Conservation (phyloP, 1,140 invertebrate genomes). For the Magallana gigas region DNA sequence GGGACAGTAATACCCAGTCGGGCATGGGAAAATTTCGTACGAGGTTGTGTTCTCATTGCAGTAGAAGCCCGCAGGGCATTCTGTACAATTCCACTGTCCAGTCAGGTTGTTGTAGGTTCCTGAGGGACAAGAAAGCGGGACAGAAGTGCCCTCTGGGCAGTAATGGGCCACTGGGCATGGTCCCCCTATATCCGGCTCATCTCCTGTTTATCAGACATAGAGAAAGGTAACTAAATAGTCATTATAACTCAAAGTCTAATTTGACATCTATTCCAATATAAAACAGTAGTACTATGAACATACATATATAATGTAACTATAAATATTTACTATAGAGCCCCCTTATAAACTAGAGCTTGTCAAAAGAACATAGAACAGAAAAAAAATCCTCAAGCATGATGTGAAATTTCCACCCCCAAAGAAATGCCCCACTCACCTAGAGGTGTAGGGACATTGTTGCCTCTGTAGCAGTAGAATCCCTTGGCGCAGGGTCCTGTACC, state of each 20-base stretch:
- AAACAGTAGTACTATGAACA: no score
- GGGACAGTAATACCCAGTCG: conserved; percentile 74
- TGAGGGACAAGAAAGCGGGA: conserved; percentile 70
- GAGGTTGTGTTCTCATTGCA: conserved; percentile 75
- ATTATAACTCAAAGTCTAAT: no score
- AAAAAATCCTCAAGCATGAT: no score
- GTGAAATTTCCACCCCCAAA: no score
- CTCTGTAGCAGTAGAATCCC: conserved; percentile 73
- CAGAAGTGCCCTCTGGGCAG: conserved; percentile 74
- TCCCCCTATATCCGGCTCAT: conserved; percentile 69
- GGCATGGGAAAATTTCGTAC: conserved; percentile 73
- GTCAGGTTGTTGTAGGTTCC: conserved; percentile 77
- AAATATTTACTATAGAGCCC: no score
- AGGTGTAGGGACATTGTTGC: conserved; percentile 70
- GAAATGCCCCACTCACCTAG: conserved; percentile 58
- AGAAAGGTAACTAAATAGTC: no score
- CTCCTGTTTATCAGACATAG: conserved; percentile 59
- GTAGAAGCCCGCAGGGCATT: conserved; percentile 73
- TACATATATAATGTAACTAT: no score
- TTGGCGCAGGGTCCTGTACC: conserved; percentile 69
- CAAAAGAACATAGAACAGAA: no score
- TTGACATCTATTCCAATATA: no score
- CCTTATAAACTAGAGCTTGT: no score
- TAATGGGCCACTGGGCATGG: conserved; percentile 75
- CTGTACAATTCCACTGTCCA: conserved; percentile 67